These are phyloP conservation scores for Porites lobata DNA, from an alignment of 92 coral and sea anemone species.

Conservation along the genomic window DNA sequence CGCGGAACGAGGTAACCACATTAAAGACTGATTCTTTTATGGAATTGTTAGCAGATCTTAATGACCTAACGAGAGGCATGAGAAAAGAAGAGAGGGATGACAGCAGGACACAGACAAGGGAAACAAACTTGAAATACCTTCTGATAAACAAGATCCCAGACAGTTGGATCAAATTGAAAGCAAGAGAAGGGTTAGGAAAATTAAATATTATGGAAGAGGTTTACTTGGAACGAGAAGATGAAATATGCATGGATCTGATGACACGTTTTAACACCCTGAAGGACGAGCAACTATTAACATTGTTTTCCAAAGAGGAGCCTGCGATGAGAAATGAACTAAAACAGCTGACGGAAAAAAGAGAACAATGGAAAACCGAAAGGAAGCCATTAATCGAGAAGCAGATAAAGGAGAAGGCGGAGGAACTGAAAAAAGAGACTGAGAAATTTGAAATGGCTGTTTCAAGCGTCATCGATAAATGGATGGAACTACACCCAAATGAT, in stretches of 20 bases:
- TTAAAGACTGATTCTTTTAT: background rate
- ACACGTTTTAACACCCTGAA: too few relatives aligned
- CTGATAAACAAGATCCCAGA: too few relatives aligned
- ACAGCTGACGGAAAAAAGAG: background rate
- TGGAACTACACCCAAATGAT: too few relatives aligned
- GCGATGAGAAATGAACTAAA: background rate
- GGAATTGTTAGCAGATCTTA: background rate
- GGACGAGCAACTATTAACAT: too few relatives aligned
- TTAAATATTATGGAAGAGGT: too few relatives aligned
- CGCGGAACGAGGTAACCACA: slow-evolving; percentile 7
- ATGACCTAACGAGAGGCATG: background rate
- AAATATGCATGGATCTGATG: too few relatives aligned
- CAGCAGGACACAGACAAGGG: background rate
- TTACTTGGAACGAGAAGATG: too few relatives aligned
- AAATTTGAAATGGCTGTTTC: background rate
- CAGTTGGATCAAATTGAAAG: too few relatives aligned
- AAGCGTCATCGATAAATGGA: background rate
- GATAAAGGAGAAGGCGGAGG: background rate
- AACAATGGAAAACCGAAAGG: background rate
- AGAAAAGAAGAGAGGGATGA: background rate
- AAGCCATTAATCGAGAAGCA: background rate
- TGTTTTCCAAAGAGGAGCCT: background rate
- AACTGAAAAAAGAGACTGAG: background rate
- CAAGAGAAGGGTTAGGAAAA: too few relatives aligned
- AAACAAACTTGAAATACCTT: background rate